Evolutionary conservation across 2,888 invertebrate genomes (phyloP).

Genomic region (Julus scanicus): DNA sequence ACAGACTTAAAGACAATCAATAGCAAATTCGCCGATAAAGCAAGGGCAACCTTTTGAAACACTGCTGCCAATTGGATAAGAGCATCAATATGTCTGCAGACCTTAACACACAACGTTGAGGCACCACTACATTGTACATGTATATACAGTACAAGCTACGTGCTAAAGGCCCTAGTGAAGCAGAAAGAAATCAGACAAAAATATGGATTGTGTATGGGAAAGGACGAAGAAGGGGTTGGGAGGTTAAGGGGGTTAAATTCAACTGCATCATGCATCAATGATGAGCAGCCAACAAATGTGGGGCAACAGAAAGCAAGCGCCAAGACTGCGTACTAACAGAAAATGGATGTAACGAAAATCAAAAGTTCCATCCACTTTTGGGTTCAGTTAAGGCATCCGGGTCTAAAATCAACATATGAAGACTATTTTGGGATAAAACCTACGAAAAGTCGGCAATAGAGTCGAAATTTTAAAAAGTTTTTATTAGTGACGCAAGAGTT

Average conservation of each 20-base stretch:
- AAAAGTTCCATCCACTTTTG: not conserved
- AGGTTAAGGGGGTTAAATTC: not conserved
- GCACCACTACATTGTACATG: not conserved
- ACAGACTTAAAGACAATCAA: not conserved
- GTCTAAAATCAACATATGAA: not conserved
- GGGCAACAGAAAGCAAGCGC: not conserved
- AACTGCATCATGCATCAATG: slow-evolving; percentile 18
- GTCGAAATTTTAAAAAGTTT: no score
- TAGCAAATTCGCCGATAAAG: not conserved
- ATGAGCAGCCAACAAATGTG: not conserved
- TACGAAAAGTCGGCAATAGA: no score
- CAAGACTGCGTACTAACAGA: not conserved
- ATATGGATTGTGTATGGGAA: not conserved
- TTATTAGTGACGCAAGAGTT: no score
- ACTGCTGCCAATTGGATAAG: slow-evolving; percentile 39
- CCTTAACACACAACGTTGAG: not conserved
- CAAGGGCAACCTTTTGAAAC: slow-evolving; percentile 20
- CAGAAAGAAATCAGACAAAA: not conserved
- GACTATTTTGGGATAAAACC: not conserved
- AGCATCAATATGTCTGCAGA: not conserved
- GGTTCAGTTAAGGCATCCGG: not conserved
- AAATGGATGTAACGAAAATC: not conserved
- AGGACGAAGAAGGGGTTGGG: not conserved
- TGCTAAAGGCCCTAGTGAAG: not conserved
- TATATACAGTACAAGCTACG: no score